Evolutionary conservation across 2,113 vertebrate species (phyloP).

Genomic region (Ibidorhyncha struthersii): DNA sequence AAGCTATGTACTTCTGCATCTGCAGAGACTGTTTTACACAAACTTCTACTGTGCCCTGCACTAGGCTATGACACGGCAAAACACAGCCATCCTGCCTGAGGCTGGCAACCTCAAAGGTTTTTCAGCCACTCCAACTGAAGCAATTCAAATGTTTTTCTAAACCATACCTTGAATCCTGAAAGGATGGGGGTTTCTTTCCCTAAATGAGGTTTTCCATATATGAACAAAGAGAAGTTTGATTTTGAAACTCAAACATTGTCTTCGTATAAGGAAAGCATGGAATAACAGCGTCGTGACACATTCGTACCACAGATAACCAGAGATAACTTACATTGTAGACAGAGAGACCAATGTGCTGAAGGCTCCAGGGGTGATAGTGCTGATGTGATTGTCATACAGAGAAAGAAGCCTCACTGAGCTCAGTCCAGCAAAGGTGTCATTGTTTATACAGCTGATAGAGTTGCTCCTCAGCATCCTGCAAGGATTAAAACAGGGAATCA

Average conservation of each 20-base stretch:
- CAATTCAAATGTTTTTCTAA: background rate
- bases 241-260: background rate
- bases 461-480: constrained; percentile 96
- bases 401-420: constrained; percentile 95
- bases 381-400: constrained; percentile 95
- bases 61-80: background rate
- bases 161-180: background rate
- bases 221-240: background rate
- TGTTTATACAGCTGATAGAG: constrained; percentile 93
- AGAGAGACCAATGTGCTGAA: constrained; percentile 94
- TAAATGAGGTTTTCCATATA: background rate
- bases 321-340: constrained; percentile 92
- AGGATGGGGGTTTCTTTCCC: background rate
- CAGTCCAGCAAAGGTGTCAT: constrained; percentile 92
- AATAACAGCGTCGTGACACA: background rate
- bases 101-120: background rate
- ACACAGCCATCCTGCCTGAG: background rate
- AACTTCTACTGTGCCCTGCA: background rate
- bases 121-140: background rate
- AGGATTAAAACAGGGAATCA: constrained; percentile 33
- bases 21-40: background rate
- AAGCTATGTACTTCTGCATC: background rate
- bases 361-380: constrained; percentile 92
- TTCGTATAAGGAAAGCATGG: background rate
- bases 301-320: background rate